phyloP scores from a whole-genome alignment of 2,888 invertebrate species.

The Hofmannophila pseudospretella region DNA sequence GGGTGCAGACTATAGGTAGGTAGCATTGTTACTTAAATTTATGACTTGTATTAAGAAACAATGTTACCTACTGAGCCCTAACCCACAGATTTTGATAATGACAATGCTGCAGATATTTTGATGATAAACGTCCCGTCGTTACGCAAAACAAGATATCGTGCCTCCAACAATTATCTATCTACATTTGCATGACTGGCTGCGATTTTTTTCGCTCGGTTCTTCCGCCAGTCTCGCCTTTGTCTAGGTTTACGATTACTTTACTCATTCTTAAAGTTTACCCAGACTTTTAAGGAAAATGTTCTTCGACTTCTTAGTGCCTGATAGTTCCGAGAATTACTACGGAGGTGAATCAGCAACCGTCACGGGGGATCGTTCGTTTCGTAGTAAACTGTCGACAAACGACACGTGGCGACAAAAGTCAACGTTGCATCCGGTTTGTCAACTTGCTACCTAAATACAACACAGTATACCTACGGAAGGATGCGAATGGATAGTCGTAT shows the following conservation, averaged over 20 bases:
- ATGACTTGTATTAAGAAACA: too few relatives aligned
- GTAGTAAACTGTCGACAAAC: constrained; percentile 33
- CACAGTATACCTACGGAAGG: too few relatives aligned
- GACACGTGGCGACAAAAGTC: constrained; percentile 53
- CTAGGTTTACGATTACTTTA: constrained; percentile 24
- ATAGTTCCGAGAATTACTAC: constrained; percentile 35
- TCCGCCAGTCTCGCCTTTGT: constrained; percentile 52
- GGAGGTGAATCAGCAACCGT: constrained; percentile 35
- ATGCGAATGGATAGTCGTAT: too few relatives aligned
- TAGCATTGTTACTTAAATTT: too few relatives aligned
- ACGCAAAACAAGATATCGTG: constrained; percentile 34
- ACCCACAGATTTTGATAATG: too few relatives aligned
- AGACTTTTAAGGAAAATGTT: constrained; percentile 11
- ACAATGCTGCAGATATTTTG: too few relatives aligned
- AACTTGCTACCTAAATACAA: constrained; percentile 2
- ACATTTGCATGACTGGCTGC: constrained; percentile 48
- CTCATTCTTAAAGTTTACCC: not conserved
- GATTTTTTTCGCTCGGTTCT: constrained; percentile 38
- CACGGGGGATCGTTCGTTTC: constrained; percentile 20
- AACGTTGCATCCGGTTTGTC: constrained; percentile 50
- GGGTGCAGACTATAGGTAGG: too few relatives aligned
- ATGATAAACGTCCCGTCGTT: too few relatives aligned
- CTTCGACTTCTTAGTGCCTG: constrained; percentile 13
- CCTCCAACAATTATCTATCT: constrained; percentile 37
- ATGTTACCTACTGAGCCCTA: too few relatives aligned